Percentiles rank a stretch among this genome's conserved stretches.
phyloP scores from a whole-genome alignment of 2,797 vertebrate genomes.

The Ara ararauna region DNA sequence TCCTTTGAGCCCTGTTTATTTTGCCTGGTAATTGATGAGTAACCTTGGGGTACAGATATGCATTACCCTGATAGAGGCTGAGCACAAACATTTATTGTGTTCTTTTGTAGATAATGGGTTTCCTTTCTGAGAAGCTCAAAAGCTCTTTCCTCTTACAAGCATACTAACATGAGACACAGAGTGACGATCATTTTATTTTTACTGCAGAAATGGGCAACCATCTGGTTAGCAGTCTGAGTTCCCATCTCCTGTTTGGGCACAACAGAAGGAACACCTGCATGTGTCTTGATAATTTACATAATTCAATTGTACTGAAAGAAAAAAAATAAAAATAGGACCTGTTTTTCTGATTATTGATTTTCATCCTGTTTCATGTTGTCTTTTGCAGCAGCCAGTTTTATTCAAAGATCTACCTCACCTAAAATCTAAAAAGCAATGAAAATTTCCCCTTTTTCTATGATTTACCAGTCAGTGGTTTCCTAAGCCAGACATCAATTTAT shows the following conservation, averaged over 20 bases:
- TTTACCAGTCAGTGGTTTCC: background rate
- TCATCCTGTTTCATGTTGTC: background rate
- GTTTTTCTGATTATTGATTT: background rate
- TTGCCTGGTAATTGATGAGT: constrained; percentile 4
- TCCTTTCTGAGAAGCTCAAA: background rate
- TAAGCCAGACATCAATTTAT: background rate
- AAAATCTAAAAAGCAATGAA: background rate
- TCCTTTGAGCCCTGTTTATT: background rate
- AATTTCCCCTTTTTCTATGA: background rate
- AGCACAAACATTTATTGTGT: background rate
- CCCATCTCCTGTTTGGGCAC: background rate
- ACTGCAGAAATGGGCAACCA: background rate
- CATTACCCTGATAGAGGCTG: background rate
- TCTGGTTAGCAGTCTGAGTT: background rate
- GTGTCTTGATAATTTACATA: background rate
- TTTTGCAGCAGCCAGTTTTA: background rate
- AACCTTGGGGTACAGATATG: background rate
- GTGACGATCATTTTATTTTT: background rate
- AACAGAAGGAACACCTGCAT: background rate
- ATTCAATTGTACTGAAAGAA: background rate
- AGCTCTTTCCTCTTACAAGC: background rate
- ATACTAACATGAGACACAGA: background rate
- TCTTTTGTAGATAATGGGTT: background rate
- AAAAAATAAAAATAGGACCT: background rate
- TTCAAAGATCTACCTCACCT: background rate